Conservation (phyloP, 2,888 invertebrate species). For the Allygus modestus region DNA sequence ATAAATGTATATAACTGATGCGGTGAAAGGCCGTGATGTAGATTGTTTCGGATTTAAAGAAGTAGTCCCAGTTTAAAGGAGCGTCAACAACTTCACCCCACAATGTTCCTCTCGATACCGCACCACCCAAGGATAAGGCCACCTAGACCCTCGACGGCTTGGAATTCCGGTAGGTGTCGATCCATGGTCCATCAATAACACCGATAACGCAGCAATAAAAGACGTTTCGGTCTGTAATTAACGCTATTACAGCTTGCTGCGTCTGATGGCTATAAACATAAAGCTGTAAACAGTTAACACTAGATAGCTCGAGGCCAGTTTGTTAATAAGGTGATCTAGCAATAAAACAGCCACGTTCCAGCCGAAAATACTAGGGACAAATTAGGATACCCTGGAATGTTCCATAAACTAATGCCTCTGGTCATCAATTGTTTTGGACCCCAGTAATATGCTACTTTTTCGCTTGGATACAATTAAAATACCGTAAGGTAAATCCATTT, state of each 20-base stretch:
- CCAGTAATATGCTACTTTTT: too few species aligned
- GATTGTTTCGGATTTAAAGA: too few species aligned
- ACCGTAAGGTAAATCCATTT: too few species aligned
- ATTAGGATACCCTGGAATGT: neutral
- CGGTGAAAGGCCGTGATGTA: too few species aligned
- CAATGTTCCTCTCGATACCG: too few species aligned
- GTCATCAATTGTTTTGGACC: too few species aligned
- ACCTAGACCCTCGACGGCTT: neutral
- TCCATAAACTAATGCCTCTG: too few species aligned
- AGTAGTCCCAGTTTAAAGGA: too few species aligned
- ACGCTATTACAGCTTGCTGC: neutral
- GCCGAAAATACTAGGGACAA: neutral
- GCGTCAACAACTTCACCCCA: too few species aligned
- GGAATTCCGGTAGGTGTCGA: neutral
- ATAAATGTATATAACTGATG: too few species aligned
- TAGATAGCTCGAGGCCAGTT: neutral
- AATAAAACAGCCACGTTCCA: slow-evolving; percentile 3
- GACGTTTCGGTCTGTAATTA: neutral
- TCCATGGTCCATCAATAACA: neutral
- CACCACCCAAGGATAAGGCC: too few species aligned
- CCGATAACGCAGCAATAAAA: slow-evolving; percentile 38
- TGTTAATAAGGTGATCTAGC: slow-evolving; percentile 21
- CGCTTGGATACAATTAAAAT: too few species aligned
- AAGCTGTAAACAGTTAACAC: slow-evolving; percentile 33
- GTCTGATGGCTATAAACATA: slow-evolving; percentile 15